Evolutionary conservation across 2,888 invertebrate species (phyloP), one percentile per base, ranked within the genome.

Genomic region (Heliconius hortense): DNA sequence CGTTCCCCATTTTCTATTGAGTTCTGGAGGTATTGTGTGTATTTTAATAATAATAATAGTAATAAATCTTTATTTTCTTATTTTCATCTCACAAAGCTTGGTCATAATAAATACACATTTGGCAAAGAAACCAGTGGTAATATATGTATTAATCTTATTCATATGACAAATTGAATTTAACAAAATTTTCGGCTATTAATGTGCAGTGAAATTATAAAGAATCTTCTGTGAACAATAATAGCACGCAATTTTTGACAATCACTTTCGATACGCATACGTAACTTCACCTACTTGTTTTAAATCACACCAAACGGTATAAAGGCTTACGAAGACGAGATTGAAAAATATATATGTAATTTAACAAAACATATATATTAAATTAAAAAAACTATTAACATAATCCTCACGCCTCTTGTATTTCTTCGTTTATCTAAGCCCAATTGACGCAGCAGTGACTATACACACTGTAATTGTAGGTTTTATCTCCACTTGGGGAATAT

Each of bases 191-290:
- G 15, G 15, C 8, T 15, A 15, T 66, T 26, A 66, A 66, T 66
- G 26, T 26, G 26, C 21, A 18, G 43, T 43, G 26, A 59, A 71
- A 71, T 39, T 60, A 26, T 43, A 21, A 59, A 35, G 35, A 59
- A 18, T 43, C 43, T 62, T 62, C 43, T 62, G 26, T 28, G 43
- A 48, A 64, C 26, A 63, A 48, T 35, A 35, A 35, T 53, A 70
- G 69, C 76, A 78, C 79, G 80, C 79, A 79, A 80, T 82, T 80
- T 75, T 79, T 76, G 76, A 72, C 79, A 79, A 78, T 82, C 79
- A 80, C 76, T 85, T 87, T 85, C 80, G 83, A 76, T 81, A 85
- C 81, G 82, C 80, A 81, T 81, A 56, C 64, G 70, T 60, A 76
- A 77, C 67, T 66, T 79, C 78, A 82, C 80, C 84, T 85, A 84